Percentiles rank a stretch among this genome's conserved stretches.
Evolutionary conservation across 37 sponge, comb jelly and placozoan species (phyloP).

Genomic region (Beroe forskalii): DNA sequence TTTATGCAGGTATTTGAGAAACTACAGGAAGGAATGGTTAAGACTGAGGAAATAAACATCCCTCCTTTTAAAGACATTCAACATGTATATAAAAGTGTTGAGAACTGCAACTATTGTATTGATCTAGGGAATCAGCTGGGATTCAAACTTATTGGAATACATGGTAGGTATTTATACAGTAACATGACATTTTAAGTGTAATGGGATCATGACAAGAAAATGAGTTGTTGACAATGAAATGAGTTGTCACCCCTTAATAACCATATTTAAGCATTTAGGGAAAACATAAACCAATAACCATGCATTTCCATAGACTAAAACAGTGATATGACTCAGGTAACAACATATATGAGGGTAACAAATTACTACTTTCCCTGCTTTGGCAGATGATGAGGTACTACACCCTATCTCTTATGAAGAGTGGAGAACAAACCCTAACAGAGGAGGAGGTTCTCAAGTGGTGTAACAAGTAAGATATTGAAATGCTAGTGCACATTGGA

Average conservation of each 20-base stretch:
- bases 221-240: too few relatives aligned
- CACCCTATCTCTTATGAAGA: slow-evolving; percentile 13
- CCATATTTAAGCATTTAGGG: too few relatives aligned
- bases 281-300: too few relatives aligned
- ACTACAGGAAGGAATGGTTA: not conserved
- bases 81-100: not conserved
- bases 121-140: slow-evolving; percentile 1
- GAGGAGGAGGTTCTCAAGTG: slow-evolving; percentile 36
- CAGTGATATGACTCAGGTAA: too few relatives aligned
- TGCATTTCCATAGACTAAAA: too few relatives aligned
- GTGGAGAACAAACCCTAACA: not conserved
- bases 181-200: too few relatives aligned
- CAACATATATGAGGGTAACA: not conserved
- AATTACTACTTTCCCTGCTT: not conserved
- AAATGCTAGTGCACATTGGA: not conserved
- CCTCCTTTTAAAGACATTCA: slow-evolving; percentile 24
- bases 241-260: too few relatives aligned
- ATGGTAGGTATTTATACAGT: not conserved
- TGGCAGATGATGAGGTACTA: slow-evolving; percentile 65
- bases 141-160: slow-evolving; percentile 33
- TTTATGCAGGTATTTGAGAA: slow-evolving; percentile 6
- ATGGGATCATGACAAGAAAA: too few relatives aligned
- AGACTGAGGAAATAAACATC: slow-evolving; percentile 21
- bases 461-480: slow-evolving; percentile 53
- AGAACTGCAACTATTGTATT: slow-evolving; percentile 63